Base-by-base conservation (phyloP, 2,797 vertebrate genomes). In the Luscinia megarhynchos region DNA sequence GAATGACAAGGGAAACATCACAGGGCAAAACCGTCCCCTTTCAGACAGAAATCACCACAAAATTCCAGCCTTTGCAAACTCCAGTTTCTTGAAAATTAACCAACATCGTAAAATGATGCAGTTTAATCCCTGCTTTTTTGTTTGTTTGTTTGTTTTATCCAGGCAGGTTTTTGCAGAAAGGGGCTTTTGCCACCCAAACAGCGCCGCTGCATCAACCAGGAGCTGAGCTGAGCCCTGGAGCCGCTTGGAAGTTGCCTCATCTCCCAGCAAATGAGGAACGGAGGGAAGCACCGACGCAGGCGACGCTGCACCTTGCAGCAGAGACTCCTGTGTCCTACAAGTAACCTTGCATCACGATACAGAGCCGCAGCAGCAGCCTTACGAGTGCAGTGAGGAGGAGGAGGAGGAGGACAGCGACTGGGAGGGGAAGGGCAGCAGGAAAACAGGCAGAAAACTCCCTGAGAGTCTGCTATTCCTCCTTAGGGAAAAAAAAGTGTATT, bases 261-360 rank as follows among this genome's bases (percentile, higher is more conserved):
- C 48, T 41, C n/a, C 32, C 41, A 76, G 78, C 78, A 94, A 92
- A 94, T 32, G 68, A 78, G 87, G 70, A 93, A 32, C 2, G 0
- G 43, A 46, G 77, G 75, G 66, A 58, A 89, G 48, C 74, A 78
- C 15, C 3, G 8, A 77, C 8, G 23, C 88, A 81, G 82, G 68
- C 46, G 3, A 78, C 0, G 20, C 67, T 77, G 86, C 89, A 94
- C 94, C 93, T 96, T 94, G 93, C 93, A 79, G 94, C 87, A 79
- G 80, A 85, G 89, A 67, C 67, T 81, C 1, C 5, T 1, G 3
- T 66, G 96, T 95, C 96, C 96, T 97, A 95, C 94, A 96, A 95
- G 93, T 96, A 78, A 97, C 95, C 96, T 97, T 97, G 94, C 94
- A 91, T 79, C 62, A 66, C 18, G 45, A 69, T 10, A 88, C 41